These are phyloP conservation scores for Drosophila nikananu DNA, from an alignment of 1,140 invertebrate species.

Conservation along the genomic window DNA sequence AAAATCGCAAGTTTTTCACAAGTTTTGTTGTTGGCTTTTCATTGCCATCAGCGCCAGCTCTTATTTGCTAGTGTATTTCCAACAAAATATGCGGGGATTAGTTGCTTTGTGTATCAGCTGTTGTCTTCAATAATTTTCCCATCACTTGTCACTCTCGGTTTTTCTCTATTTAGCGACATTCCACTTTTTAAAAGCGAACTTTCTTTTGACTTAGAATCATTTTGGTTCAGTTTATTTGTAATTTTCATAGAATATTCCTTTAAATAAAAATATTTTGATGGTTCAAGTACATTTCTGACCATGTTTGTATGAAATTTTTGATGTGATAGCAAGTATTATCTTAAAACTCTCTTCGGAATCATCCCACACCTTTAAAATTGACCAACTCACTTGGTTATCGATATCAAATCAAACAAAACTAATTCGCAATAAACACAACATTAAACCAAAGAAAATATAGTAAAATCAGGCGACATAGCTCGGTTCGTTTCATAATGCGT, in stretches of 20 bases:
- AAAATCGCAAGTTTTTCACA: conserved; percentile 17
- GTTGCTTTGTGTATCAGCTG: conserved; percentile 19
- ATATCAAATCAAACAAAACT: conserved; percentile 1
- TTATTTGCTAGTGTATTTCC: conserved; percentile 21
- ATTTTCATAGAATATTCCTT: background rate
- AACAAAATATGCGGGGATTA: background rate
- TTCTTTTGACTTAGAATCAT: background rate
- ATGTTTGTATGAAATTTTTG: background rate
- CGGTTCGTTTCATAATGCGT: conserved; percentile 38
- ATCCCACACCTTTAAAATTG: too few relatives aligned
- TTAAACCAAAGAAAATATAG: background rate
- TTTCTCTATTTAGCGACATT: background rate
- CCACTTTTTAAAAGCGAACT: background rate
- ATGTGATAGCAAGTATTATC: background rate
- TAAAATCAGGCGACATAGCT: conserved; percentile 36
- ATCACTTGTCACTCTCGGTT: conserved; percentile 13
- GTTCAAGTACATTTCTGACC: background rate
- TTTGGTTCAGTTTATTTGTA: background rate
- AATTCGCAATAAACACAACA: conserved; percentile 13
- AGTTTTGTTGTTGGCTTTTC: conserved; percentile 2
- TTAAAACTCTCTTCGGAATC: background rate
- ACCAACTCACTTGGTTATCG: background rate
- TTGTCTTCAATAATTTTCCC: conserved; percentile 8
- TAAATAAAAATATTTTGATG: background rate
- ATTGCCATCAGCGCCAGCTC: background rate